Conservation (phyloP, 2,888 invertebrate species). For the Caenorhabditis uteleia region DNA sequence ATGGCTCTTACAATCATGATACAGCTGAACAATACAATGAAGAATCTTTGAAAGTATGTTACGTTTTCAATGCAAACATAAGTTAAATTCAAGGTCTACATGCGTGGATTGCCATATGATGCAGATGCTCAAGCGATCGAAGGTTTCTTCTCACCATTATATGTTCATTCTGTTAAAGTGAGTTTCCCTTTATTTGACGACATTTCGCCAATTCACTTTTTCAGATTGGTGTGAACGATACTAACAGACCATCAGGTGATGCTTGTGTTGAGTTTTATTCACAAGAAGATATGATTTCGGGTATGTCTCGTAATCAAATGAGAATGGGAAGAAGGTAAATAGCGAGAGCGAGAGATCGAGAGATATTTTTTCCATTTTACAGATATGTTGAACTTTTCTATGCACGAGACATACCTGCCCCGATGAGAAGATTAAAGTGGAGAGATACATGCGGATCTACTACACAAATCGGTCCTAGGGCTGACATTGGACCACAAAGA, state of each 20-base stretch:
- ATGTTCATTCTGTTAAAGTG: conserved; percentile 50
- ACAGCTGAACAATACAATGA: too few relatives aligned
- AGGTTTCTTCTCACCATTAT: conserved; percentile 59
- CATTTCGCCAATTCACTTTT: too few relatives aligned
- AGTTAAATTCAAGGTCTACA: conserved; percentile 49
- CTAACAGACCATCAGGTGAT: conserved; percentile 62
- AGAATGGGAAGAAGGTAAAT: conserved; percentile 73
- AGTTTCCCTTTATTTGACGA: too few relatives aligned
- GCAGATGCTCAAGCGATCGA: conserved; percentile 49
- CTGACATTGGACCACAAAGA: too few relatives aligned
- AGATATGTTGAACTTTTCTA: conserved; percentile 85
- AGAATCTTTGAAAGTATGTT: neutral
- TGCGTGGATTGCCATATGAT: conserved; percentile 64
- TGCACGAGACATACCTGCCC: conserved; percentile 36
- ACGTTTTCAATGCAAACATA: neutral
- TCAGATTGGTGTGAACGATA: conserved; percentile 43
- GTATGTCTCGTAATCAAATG: conserved; percentile 51
- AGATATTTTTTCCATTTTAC: conserved; percentile 5
- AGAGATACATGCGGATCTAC: conserved; percentile 35
- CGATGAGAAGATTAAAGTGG: conserved; percentile 46
- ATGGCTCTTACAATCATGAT: too few relatives aligned
- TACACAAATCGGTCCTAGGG: too few relatives aligned
- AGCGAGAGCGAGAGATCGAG: neutral
- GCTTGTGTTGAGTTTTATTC: conserved; percentile 58
- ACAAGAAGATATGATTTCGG: conserved; percentile 49